phyloP scores from a whole-genome alignment of 2,888 invertebrate species.

The Zonitis immaculata region DNA sequence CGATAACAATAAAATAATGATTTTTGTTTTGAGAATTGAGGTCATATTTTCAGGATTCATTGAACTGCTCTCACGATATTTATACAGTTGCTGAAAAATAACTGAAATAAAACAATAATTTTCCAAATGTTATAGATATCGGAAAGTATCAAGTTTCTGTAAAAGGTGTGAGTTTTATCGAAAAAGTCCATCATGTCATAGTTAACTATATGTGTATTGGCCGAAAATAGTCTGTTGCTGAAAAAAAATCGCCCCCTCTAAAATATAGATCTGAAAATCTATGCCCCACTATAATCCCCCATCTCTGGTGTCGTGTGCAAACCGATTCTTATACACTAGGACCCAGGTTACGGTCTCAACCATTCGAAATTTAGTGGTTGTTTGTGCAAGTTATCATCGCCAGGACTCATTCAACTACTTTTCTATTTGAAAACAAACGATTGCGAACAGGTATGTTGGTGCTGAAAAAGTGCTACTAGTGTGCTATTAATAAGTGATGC shows the following conservation, averaged over 20 bases:
- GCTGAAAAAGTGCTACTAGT: conserved; percentile 13
- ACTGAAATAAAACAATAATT: too few species aligned
- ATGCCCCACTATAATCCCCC: conserved; percentile 30
- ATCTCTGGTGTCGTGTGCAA: conserved; percentile 57
- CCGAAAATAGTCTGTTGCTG: conserved; percentile 54
- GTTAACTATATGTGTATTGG: conserved; percentile 42
- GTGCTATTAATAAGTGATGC: conserved; percentile 1
- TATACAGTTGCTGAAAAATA: too few species aligned
- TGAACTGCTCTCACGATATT: too few species aligned
- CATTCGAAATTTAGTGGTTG: conserved; percentile 60
- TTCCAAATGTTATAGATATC: too few species aligned
- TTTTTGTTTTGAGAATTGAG: too few species aligned
- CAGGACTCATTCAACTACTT: conserved; percentile 36
- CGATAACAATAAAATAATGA: too few species aligned
- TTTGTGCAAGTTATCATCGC: conserved; percentile 51
- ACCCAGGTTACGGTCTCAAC: conserved; percentile 48
- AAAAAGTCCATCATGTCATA: conserved; percentile 42
- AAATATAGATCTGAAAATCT: conserved; percentile 27
- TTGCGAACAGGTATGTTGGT: conserved; percentile 47
- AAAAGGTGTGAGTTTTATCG: conserved; percentile 47
- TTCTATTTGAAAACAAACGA: conserved; percentile 40
- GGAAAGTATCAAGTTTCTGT: conserved; percentile 44
- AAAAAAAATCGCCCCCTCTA: conserved; percentile 44
- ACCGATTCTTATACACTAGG: conserved; percentile 55
- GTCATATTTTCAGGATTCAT: too few species aligned